phyloP scores from a whole-genome alignment of 2,797 vertebrate genomes.

The Oophaga sylvatica region DNA sequence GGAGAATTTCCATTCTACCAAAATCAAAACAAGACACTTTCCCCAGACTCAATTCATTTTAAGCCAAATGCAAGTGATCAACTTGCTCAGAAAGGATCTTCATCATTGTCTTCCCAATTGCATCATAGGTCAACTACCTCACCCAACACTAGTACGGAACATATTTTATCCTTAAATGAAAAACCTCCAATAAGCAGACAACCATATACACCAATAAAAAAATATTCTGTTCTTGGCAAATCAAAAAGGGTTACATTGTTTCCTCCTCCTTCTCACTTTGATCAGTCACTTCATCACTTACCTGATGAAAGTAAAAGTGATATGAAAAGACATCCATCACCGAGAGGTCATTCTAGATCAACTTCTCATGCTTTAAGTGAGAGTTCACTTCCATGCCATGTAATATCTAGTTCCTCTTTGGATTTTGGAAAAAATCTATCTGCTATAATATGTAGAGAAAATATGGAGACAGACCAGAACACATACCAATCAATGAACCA shows the following conservation, averaged over 20 bases:
- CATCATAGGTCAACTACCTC: constrained; percentile 35
- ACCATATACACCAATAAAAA: constrained; percentile 35
- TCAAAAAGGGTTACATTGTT: constrained; percentile 62
- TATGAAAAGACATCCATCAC: constrained; percentile 63
- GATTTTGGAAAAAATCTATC: constrained; percentile 4
- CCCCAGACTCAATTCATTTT: constrained; percentile 58
- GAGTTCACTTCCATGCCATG: not conserved
- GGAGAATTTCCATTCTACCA: constrained; percentile 50
- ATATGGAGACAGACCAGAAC: constrained; percentile 40
- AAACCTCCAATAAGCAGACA: constrained; percentile 62
- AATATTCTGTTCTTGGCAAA: constrained; percentile 55
- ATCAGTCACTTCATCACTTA: constrained; percentile 60
- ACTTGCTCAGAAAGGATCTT: constrained; percentile 48
- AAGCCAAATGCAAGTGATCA: constrained; percentile 41
- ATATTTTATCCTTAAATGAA: constrained; percentile 29
- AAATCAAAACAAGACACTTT: constrained; percentile 19
- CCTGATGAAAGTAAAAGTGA: constrained; percentile 40
- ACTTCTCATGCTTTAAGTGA: constrained; percentile 45
- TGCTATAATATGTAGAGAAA: not conserved
- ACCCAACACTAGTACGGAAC: constrained; percentile 46
- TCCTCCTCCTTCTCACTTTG: constrained; percentile 66
- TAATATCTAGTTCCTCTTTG: constrained; percentile 25
- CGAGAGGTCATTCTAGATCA: constrained; percentile 61
- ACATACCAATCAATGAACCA: constrained; percentile 55
- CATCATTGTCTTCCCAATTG: constrained; percentile 57